Evolutionary conservation across 2,888 invertebrate genomes (phyloP), one percentile per base, ranked within the genome.

Genomic region (Clistopyga incitator): DNA sequence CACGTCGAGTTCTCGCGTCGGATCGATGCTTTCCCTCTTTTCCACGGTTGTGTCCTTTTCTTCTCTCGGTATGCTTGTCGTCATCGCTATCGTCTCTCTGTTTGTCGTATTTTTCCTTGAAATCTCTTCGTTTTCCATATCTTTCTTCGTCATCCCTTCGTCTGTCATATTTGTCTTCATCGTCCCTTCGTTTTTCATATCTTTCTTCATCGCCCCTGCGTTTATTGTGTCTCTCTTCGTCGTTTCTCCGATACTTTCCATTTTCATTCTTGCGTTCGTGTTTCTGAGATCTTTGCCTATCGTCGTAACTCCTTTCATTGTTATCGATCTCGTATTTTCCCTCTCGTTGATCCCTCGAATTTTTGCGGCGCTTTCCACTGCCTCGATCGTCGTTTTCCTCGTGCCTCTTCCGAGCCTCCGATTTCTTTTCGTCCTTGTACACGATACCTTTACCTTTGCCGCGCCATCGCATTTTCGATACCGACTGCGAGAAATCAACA

Each of bases 401-500:
- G 18, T 56, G 84, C 23, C 56, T 65, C 34, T 84, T 82, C 10
- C 81, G 79, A 61, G 74, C 82, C 25, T 88, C 88, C 11, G 65
- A 86, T 78, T 86, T 89, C 42, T 89, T 88, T 29, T 89, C 93
- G 85, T 94, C 93, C 85, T 94, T 94, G 91, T 95, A 95, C 85
- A 95, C 95, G 0, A 97, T 95, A 6, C 97, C 97, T 90, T 96
- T 95, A 0, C 97, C 98, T 94, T 98, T 98, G 2, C 98, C 98
- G 75, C 96, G 95, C 97, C 98, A 98, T 89, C 96, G 96, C 88
- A 98, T 95, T 94, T 99, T 99, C 1, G 99, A 96, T 0, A 99
- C 99, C 68, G 99, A 99, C 93, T 99, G 99, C 86, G 99, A 99
- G 94, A 99, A 99, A 94, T 99, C 99, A 0, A 99, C 99, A 94